Evolutionary conservation across 2,888 invertebrate genomes (phyloP).

Genomic region (Sphaeridia pumilis): DNA sequence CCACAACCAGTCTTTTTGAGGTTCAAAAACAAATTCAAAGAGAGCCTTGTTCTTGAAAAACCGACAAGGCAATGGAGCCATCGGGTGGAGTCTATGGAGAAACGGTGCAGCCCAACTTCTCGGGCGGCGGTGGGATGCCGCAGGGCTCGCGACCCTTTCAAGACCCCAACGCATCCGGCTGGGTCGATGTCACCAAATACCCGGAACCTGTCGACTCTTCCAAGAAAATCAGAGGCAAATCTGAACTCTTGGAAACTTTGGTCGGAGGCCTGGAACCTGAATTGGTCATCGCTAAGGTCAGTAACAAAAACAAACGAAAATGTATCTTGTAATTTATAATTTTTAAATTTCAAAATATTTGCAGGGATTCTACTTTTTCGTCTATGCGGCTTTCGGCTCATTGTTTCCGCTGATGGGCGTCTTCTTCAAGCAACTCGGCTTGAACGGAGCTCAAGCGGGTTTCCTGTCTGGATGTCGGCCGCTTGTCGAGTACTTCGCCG

Average conservation of each 20-base stretch:
- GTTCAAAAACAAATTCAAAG: too few species aligned
- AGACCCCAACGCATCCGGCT: constrained; percentile 65
- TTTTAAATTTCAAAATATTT: constrained; percentile 7
- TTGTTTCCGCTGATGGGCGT: constrained; percentile 96
- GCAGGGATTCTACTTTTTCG: constrained; percentile 83
- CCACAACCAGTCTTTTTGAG: too few species aligned
- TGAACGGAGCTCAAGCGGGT: constrained; percentile 94
- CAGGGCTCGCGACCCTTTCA: constrained; percentile 13
- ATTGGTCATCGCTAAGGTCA: constrained; percentile 79
- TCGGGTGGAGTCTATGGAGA: constrained; percentile 10
- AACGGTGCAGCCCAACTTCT: constrained; percentile 8
- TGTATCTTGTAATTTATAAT: constrained; percentile 1
- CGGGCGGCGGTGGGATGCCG: constrained; percentile 6
- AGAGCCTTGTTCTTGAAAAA: too few species aligned
- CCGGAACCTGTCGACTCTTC: constrained; percentile 71
- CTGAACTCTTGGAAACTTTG: constrained; percentile 69
- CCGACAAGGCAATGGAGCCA: too few species aligned
- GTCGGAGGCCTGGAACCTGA: constrained; percentile 75
- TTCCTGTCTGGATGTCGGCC: constrained; percentile 89
- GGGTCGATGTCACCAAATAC: constrained; percentile 68
- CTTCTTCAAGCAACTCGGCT: constrained; percentile 99
- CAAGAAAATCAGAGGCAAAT: constrained; percentile 75
- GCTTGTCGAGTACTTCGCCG: constrained; percentile 91
- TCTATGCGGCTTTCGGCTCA: constrained; percentile 97
- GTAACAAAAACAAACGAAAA: background rate